Evolutionary conservation across 2,888 invertebrate genomes (phyloP), one percentile per base, ranked within the genome.

Genomic region (Zeuzera pyrina): DNA sequence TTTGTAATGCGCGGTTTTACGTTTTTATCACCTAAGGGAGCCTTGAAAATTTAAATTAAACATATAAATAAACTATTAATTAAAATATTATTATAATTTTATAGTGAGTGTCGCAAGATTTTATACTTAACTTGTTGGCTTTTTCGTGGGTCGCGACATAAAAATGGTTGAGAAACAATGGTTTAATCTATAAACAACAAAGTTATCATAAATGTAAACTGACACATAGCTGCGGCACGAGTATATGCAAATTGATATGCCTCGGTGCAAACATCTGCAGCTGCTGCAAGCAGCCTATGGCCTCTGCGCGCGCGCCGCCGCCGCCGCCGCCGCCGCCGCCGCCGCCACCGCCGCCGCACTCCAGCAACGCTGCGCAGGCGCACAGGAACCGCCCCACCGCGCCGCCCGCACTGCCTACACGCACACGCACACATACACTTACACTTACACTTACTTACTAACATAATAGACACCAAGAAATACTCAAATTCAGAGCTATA

Each of bases 181-280:
- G n/a, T n/a, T n/a, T n/a, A n/a, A n/a, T n/a, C n/a, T n/a, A n/a
- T n/a, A n/a, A n/a, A n/a, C n/a, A n/a, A n/a, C n/a, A n/a, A n/a
- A n/a, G n/a, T n/a, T n/a, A n/a, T n/a, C n/a, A n/a, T n/a, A n/a
- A n/a, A n/a, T n/a, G n/a, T n/a, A n/a, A n/a, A 88, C 93, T 88
- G 73, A 94, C 94, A 70, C 97, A 97, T 29, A 98, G 86, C 30
- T 93, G 93, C 24, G 96, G 97, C 47, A 98, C 97, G 21, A 98
- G 86, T 1, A 93, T 91, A 35, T 95, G 93, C 48, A 98, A 85
- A 74, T 97, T 96, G 41, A 98, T 95, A 65, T 97, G 95, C 44
- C 93, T 87, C 0, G 97, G 97, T 33, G 98, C 97, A 81, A 99
- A 99, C 70, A 99, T 87, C 84, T 99, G 99, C 50, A 99, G 84